A percentile compares a stretch with the other conserved stretches of the same genome.
These are phyloP conservation scores for Eilema depressum DNA, from an alignment of 2,888 invertebrate species.

Conservation along the genomic window DNA sequence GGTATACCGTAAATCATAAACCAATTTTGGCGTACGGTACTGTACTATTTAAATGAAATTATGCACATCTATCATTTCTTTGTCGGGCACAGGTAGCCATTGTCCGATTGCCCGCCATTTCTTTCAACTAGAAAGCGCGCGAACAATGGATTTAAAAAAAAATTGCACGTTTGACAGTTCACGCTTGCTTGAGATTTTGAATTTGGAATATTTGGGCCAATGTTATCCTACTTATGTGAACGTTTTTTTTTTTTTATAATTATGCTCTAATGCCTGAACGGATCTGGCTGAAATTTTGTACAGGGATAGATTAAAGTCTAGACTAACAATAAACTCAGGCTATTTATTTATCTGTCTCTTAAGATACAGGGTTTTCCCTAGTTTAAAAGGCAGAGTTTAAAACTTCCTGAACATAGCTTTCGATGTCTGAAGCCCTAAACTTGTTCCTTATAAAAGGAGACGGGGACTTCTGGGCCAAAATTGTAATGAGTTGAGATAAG, in stretches of 20 bases:
- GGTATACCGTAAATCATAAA: slow-evolving; percentile 51
- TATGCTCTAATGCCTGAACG: neutral
- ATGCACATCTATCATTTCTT: slow-evolving; percentile 57
- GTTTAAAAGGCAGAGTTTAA: too few relatives aligned
- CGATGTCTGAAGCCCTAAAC: too few relatives aligned
- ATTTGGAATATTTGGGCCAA: slow-evolving; percentile 21
- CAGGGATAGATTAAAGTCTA: too few relatives aligned
- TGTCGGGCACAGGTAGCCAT: slow-evolving; percentile 56
- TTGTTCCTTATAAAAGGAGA: too few relatives aligned
- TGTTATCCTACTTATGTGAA: neutral
- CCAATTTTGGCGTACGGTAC: slow-evolving; percentile 39
- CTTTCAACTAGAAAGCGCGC: slow-evolving; percentile 48
- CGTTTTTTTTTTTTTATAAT: neutral
- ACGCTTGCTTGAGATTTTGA: slow-evolving; percentile 37
- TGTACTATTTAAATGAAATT: slow-evolving; percentile 46
- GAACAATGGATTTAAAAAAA: slow-evolving; percentile 44
- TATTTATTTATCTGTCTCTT: too few relatives aligned
- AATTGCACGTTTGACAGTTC: slow-evolving; percentile 46
- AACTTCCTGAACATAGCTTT: too few relatives aligned
- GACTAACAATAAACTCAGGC: too few relatives aligned
- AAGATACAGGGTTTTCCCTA: too few relatives aligned
- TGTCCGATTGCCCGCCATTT: slow-evolving; percentile 23
- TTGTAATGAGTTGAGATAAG: too few relatives aligned
- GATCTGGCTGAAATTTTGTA: too few relatives aligned
- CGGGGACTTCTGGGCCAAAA: too few relatives aligned